These are phyloP conservation scores for Danio jaintianensis DNA, from an alignment of 2,797 vertebrate species.

Conservation along the genomic window DNA sequence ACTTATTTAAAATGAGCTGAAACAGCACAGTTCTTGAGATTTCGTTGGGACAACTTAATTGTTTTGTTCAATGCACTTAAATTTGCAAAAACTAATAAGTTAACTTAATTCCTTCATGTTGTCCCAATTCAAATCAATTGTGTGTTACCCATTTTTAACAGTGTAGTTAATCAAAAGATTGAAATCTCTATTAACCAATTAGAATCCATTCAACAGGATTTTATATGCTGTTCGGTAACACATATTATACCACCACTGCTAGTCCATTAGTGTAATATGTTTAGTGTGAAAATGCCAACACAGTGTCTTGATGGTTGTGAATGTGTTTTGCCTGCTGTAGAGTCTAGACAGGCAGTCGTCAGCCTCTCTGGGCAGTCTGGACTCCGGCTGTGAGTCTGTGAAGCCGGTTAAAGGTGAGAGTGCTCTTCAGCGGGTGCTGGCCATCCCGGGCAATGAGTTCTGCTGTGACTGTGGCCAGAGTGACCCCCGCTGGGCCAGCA, in stretches of 20 bases:
- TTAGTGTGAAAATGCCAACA: no score
- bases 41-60: no score
- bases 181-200: neutral
- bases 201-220: neutral
- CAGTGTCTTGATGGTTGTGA: neutral
- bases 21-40: no score
- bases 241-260: neutral
- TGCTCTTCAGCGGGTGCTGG: slow-evolving; percentile 89
- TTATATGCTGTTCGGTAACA: neutral
- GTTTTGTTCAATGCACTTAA: no score
- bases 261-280: no score
- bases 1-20: no score
- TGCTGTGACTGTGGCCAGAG: slow-evolving; percentile 95
- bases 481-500: slow-evolving; percentile 97
- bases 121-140: no score
- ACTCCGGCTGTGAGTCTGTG: slow-evolving; percentile 87
- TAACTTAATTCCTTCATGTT: no score
- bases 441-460: slow-evolving; percentile 87
- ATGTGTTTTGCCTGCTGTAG: slow-evolving; percentile 53
- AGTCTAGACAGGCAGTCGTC: slow-evolving; percentile 92
- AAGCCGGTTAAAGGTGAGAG: slow-evolving; percentile 89
- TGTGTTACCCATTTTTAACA: no score
- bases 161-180: no score
- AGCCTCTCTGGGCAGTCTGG: slow-evolving; percentile 89
- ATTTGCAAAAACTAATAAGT: no score